Base-by-base conservation (phyloP, 2,797 vertebrate genomes). In the Oophaga sylvatica region DNA sequence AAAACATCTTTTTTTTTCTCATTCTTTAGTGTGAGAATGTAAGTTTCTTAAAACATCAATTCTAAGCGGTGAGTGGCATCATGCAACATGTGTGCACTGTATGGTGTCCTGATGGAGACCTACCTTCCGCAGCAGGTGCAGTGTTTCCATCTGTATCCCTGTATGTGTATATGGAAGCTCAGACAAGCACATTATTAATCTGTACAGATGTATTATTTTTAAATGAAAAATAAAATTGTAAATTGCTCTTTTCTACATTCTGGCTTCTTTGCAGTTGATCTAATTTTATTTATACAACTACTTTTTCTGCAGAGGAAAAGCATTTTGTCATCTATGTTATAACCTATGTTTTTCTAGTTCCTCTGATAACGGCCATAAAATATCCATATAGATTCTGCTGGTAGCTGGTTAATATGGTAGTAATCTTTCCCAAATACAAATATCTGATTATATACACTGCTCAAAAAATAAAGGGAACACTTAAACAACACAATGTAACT, bases 141-240 rank as follows among this genome's bases (percentile, higher is more conserved):
- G 41, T 70, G 76, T 48, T 80, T 71, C 59, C 41, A 48, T 53
- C 41, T 63, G 41, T 75, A 31, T 75, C 35, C 17, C 31, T 22
- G 71, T 13, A 60, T 79, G 20, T 81, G 70, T 65, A 67, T 87
- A 87, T 76, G 73, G 31, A 75, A n/a, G 22, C 57, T 85, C 17
- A 29, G 31, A 76, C 56, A 62, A n/a, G 22, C 57, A 12, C n/a
- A 77, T n/a, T 77, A 77, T 17, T 71, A 41, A 87, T 62, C 31
- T 89, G 84, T 78, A 89, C 65, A 86, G 41, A 84, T 71, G 63
- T 26, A 60, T 22, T 84, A 73, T 87, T 87, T 87, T 19, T 75
- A 77, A 68, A 31, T 83, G 53, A 83, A 22, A 76, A 89, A 86
- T 89, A 89, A 89, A 89, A 22, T 86, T 89, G 86, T 79, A 86